Base-by-base conservation (phyloP, 2,888 invertebrate species). In the Acleris holmiana region DNA sequence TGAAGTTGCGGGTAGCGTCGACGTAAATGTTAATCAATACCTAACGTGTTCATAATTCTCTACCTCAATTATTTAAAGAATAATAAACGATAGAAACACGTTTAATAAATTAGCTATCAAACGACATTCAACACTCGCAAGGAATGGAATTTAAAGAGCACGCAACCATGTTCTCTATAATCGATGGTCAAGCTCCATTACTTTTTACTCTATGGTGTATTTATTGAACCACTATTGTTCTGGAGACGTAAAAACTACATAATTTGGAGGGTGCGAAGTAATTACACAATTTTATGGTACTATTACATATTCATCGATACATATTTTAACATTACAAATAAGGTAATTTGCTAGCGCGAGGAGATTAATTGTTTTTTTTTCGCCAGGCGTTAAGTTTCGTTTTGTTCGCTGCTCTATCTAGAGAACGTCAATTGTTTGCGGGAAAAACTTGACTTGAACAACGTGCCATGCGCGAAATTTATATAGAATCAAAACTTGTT, bases 221-320 rank as follows among this genome's bases (percentile, higher is more conserved):
- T 44, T 56, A 55, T 48, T 40, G 10, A 15, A 35, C 48, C 50
- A 46, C 61, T 47, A 41, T 49, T 54, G 48, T 41, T 25, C 21
- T 44, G 41, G 29, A n/a, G 48, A 17, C 40, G 54, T 49, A 65
- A 65, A 65, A 65, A 65, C 18, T 19, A 18, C 23, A 23, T 48
- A 59, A 74, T 69, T 68, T 61, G 73, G 63, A 80, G 76, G 75
- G 82, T 82, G 82, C 75, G 75, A 80, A 78, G 77, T 80, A 77
- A 76, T 76, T 73, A 65, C 60, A 40, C 59, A 69, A 72, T 73
- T 77, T 80, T 72, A 71, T 67, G 63, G 65, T 7, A 66, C 61
- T 72, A 61, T 73, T 76, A 71, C 68, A 61, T 56, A 69, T 65
- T 60, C 56, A 71, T 69, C 65, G 67, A 62, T 70, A 58, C 68